Evolutionary conservation across 1,140 invertebrate genomes (phyloP), one percentile per base, ranked within the genome.

Genomic region (Phenacoccus solenopsis): DNA sequence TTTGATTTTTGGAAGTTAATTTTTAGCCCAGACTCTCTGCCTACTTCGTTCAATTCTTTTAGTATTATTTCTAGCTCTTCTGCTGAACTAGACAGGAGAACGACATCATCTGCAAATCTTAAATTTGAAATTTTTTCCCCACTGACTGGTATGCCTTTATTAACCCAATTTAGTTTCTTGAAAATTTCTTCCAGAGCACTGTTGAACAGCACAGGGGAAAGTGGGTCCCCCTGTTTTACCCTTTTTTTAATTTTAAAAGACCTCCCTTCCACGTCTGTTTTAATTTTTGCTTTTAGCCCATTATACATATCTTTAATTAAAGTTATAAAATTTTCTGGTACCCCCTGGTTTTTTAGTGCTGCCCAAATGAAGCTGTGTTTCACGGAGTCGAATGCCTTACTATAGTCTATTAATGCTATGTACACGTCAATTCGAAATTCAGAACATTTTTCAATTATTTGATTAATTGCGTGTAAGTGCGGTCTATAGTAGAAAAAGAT

Each of bases 91-190:
- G 72, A 59, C 16, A 75, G 56, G 24, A 78, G 28, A 13, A 78
- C 72, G 67, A 77, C 38, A 61, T 78, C 76, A 71, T 78, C 76
- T 7, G 76, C 76, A 57, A 79, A 79, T n/a, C 76, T 72, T 70
- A 78, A 71, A 71, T 78, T 73, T 56, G 21, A 74, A 30, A 76
- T 70, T 13, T 72, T 38, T 69, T 76, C 69, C 27, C 75, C 72
- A 71, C 76, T 73, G 21, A 75, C 74, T 24, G 73, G 74, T 12
- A 75, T 73, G 67, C 72, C 76, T 12, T 69, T 68, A 13, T 73
- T 38, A 2, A 56, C 22, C 67, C 70, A 73, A 24, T 73, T 73
- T 73, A 73, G 70, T 32, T 72, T 69, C 22, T 72, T 68, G 69
- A 73, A 74, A 49, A 74, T 71, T 27, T 70, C n/a, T 70, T 75